phyloP scores from a whole-genome alignment of 2,888 invertebrate species.

The Acanthococcus lagerstroemiae region DNA sequence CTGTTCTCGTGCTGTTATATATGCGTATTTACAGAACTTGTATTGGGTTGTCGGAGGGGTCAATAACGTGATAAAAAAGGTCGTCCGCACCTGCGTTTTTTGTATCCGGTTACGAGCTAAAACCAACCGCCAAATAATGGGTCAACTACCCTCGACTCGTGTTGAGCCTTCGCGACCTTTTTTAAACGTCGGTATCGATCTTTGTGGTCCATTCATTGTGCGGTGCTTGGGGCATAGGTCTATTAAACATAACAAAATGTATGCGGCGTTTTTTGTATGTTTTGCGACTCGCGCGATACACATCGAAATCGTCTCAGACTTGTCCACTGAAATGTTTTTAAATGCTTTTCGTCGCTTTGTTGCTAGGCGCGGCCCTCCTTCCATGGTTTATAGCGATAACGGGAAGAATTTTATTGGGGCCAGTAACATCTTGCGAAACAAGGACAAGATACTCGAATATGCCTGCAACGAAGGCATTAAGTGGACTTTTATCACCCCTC shows the following conservation, averaged over 20 bases:
- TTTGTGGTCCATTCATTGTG: not conserved
- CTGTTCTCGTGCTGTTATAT: too few species aligned
- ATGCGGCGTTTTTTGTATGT: slow-evolving; percentile 2
- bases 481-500: slow-evolving; percentile 31
- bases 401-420: slow-evolving; percentile 1
- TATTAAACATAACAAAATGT: not conserved
- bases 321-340: not conserved
- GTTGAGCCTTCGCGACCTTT: not conserved
- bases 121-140: not conserved
- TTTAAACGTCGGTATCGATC: not conserved
- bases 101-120: not conserved
- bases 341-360: slow-evolving; percentile 34
- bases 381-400: slow-evolving; percentile 12
- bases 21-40: too few species aligned
- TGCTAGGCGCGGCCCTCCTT: slow-evolving; percentile 34
- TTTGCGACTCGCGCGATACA: not conserved
- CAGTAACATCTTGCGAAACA: not conserved
- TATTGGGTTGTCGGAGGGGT: not conserved
- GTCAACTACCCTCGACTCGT: not conserved
- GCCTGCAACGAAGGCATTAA: slow-evolving; percentile 32
- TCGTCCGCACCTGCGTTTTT: not conserved
- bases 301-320: not conserved
- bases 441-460: not conserved
- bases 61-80: not conserved
- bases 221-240: slow-evolving; percentile 1